phyloP scores from a whole-genome alignment of 2,888 invertebrate genomes.

The Zaprionus lineosus region DNA sequence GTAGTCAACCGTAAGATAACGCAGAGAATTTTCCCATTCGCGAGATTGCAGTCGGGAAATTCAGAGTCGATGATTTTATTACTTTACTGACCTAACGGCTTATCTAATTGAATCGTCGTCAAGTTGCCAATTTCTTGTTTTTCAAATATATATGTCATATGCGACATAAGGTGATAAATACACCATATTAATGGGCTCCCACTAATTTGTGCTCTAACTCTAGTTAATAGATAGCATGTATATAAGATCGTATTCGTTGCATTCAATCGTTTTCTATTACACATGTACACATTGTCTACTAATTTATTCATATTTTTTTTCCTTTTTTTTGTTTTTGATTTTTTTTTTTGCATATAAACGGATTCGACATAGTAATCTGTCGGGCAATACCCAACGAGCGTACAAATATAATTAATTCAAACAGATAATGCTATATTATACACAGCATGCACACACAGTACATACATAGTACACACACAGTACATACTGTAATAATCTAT shows the following conservation, averaged over 20 bases:
- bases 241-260: constrained; percentile 7
- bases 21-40: constrained; percentile 31
- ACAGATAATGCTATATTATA: constrained; percentile 15
- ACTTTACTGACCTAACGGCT: neutral
- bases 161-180: constrained; percentile 15
- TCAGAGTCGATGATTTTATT: constrained; percentile 16
- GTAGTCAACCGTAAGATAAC: neutral
- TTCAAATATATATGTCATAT: constrained; percentile 2
- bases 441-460: constrained; percentile 5
- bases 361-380: constrained; percentile 23
- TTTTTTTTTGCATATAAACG: constrained; percentile 3
- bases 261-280: constrained; percentile 12
- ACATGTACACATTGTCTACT: neutral
- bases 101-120: constrained; percentile 1
- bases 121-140: neutral
- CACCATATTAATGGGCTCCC: neutral
- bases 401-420: constrained; percentile 40
- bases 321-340: too few relatives aligned
- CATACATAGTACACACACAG: neutral
- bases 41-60: constrained; percentile 35
- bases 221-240: too few relatives aligned
- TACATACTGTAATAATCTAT: too few relatives aligned
- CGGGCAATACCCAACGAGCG: constrained; percentile 45
- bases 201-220: too few relatives aligned
- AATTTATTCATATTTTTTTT: too few relatives aligned